phyloP scores from a whole-genome alignment of 2,113 vertebrate genomes.

The Ploceus nigricollis region DNA sequence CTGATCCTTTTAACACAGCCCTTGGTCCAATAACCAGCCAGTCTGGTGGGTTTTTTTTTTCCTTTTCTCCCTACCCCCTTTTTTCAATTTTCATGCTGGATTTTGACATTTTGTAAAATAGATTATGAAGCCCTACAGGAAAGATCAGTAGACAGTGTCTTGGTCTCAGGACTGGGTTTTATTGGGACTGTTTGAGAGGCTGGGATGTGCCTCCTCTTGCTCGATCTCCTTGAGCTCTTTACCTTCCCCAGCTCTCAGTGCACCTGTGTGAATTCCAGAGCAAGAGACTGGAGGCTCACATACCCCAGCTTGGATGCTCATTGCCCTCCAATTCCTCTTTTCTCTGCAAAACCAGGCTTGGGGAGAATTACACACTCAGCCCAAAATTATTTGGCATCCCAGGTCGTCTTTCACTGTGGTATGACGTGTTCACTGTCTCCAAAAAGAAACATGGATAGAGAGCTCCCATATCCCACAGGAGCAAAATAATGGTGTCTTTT shows the following conservation, averaged over 20 bases:
- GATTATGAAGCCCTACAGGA: no score
- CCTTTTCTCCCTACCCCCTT: not conserved
- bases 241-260: not conserved
- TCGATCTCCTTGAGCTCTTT: not conserved
- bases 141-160: not conserved
- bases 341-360: not conserved
- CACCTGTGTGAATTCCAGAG: not conserved
- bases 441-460: not conserved
- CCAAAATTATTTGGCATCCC: not conserved
- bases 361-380: not conserved
- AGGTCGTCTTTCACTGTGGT: not conserved
- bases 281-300: not conserved
- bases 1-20: constrained; percentile 90
- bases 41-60: not conserved
- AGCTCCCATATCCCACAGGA: not conserved
- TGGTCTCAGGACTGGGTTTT: not conserved
- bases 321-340: not conserved
- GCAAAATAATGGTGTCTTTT: not conserved
- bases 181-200: not conserved
- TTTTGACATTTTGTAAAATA: no score
- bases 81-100: no score
- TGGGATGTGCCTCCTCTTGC: not conserved
- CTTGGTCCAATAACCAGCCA: constrained; percentile 61
- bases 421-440: not conserved
- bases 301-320: not conserved